Evolutionary conservation across 2,888 invertebrate species (phyloP).

Genomic region (Alcis repandata): DNA sequence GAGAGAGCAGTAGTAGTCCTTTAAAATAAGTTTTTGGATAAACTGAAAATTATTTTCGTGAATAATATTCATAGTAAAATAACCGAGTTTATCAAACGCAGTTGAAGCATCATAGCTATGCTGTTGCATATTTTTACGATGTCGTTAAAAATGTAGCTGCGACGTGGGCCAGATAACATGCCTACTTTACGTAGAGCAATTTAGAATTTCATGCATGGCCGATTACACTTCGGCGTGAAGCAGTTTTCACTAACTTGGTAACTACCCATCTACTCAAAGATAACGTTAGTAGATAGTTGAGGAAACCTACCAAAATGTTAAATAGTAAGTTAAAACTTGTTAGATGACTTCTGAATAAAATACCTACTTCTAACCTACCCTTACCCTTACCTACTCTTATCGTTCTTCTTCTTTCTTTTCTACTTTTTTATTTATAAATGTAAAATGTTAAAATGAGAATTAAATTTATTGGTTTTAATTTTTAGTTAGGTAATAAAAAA

Average conservation of each 20-base stretch:
- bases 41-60: conserved; percentile 17
- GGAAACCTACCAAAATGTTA: too few relatives aligned
- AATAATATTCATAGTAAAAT: conserved; percentile 34
- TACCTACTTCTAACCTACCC: too few relatives aligned
- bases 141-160: conserved; percentile 34
- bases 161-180: not conserved
- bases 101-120: conserved; percentile 40
- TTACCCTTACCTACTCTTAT: not conserved
- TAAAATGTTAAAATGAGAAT: not conserved
- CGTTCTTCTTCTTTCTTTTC: too few relatives aligned
- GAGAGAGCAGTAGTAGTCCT: conserved; percentile 54
- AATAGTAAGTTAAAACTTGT: too few relatives aligned
- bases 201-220: conserved; percentile 28
- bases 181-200: conserved; percentile 13
- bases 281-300: too few relatives aligned
- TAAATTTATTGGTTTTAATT: conserved; percentile 10
- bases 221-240: not conserved
- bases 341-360: too few relatives aligned
- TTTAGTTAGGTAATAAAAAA: conserved; percentile 8
- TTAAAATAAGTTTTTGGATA: not conserved
- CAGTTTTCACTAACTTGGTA: not conserved
- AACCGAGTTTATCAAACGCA: conserved; percentile 40
- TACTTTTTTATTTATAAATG: not conserved
- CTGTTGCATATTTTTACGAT: conserved; percentile 43
- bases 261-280: not conserved